Conservation (phyloP, 2,113 vertebrate species). For the Prunella fulvescens region DNA sequence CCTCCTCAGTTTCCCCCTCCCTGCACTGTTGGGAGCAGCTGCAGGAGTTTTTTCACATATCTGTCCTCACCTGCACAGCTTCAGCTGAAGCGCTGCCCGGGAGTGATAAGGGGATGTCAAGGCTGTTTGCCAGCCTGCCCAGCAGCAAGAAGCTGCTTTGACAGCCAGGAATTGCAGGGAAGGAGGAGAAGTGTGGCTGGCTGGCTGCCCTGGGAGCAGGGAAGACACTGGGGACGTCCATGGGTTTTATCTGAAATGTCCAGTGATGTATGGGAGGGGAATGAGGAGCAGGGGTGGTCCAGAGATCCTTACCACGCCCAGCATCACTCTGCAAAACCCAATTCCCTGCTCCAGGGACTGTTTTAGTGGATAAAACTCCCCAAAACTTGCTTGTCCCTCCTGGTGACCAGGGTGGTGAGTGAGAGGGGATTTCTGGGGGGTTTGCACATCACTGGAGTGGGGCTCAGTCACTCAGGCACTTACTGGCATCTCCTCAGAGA, state of each 20-base stretch:
- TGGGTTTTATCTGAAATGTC: not conserved
- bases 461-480: not conserved
- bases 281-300: accelerated
- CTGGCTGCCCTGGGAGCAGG: not conserved
- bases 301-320: not conserved
- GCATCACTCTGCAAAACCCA: not conserved
- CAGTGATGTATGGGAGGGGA: accelerated
- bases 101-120: not conserved
- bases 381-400: not conserved
- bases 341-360: not conserved
- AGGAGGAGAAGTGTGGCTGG: not conserved
- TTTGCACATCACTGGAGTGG: not conserved
- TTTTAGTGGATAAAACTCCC: not conserved
- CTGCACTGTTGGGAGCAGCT: accelerated
- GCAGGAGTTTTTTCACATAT: not conserved
- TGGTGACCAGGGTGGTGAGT: accelerated
- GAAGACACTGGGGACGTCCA: not conserved
- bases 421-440: not conserved
- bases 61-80: not conserved
- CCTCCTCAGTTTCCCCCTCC: not conserved
- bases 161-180: not conserved
- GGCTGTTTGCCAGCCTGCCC: not conserved
- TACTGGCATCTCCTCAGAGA: not conserved
- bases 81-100: not conserved
- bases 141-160: not conserved